phyloP scores from a whole-genome alignment of 2,797 vertebrate species.

The Rousettus madagascariensis region DNA sequence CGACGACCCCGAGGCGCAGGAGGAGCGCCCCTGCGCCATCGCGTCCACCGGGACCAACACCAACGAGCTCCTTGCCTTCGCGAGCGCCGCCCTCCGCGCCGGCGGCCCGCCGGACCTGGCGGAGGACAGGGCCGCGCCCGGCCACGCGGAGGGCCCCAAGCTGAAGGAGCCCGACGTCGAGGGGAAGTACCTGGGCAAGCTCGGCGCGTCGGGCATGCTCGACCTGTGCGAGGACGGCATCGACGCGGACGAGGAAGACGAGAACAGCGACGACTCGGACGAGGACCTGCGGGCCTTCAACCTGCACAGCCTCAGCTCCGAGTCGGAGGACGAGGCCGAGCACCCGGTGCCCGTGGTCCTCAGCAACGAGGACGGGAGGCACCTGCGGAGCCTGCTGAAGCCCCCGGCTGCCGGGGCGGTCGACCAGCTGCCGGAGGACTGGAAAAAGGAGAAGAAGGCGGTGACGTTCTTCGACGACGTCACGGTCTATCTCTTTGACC shows the following conservation, averaged over 20 bases:
- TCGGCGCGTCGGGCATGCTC: slow-evolving; percentile 83
- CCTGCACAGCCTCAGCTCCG: slow-evolving; percentile 93
- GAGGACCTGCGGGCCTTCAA: slow-evolving; percentile 93
- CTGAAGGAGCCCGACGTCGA: slow-evolving; percentile 96
- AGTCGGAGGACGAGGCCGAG: slow-evolving; percentile 92
- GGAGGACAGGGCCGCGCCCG: slow-evolving; percentile 86
- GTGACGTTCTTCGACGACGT: slow-evolving; percentile 98
- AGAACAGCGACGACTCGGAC: slow-evolving; percentile 96
- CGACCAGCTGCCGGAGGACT: slow-evolving; percentile 58
- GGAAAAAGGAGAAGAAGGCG: slow-evolving; percentile 87
- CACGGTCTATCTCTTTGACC: slow-evolving; percentile 98
- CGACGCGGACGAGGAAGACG: slow-evolving; percentile 97
- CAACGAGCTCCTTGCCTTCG: slow-evolving; percentile 77
- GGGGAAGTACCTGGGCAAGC: slow-evolving; percentile 93
- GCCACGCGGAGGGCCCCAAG: slow-evolving; percentile 88
- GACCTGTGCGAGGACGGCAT: slow-evolving; percentile 90
- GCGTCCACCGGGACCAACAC: slow-evolving; percentile 85
- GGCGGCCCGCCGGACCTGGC: slow-evolving; percentile 66
- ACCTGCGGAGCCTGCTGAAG: slow-evolving; percentile 94
- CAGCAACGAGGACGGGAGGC: slow-evolving; percentile 86
- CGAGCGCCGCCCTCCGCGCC: slow-evolving; percentile 48
- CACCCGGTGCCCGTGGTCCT: slow-evolving; percentile 92
- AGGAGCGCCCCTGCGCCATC: slow-evolving; percentile 73
- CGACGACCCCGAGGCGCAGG: slow-evolving; percentile 66
- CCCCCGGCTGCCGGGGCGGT: neutral